Evolutionary conservation across 1,140 invertebrate genomes (phyloP), one percentile per base, ranked within the genome.

Genomic region (Drosophila obscura): DNA sequence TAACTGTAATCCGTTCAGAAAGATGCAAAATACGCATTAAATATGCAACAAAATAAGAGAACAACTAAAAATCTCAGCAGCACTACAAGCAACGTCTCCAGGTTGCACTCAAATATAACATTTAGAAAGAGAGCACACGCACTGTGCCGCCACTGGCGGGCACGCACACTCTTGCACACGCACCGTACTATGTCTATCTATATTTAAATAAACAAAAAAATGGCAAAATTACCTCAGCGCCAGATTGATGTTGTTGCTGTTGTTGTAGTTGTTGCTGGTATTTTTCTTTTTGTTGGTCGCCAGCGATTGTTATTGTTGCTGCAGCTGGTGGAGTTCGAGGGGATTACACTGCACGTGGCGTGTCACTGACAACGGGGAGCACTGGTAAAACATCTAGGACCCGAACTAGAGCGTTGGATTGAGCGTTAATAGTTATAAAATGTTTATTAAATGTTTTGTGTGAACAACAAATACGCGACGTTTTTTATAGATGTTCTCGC

Each of bases 191-290:
- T 46, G 68, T 61, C 62, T 73, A 73, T 85, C 76, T 67, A 85
- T 73, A 73, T 85, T 76, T 67, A 85, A 87, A 81, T 85, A 85
- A 87, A 87, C 83, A 85, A 78, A 61, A 85, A 87, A 87, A 85
- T 81, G 81, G 82, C 82, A 85, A 81, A 85, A 85, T 85, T 85
- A 85, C 81, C 81, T 85, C 81, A 85, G 81, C 81, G 65, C 77
- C 49, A 41, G 66, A 49, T 49, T 76, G 41, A 48, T 61, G 60
- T 48, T 71, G 22, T 57, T 75, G 59, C 48, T 73, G 45, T 53
- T 80, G 60, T 66, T 85, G 81, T 87, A 75, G 84, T 84, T 85
- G 77, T 85, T 65, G 77, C 63, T 73, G 53, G 26, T 48, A 24
- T 67, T 16, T 43, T 46, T 49, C 9, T 35, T 58, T 66, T 67